Conservation (phyloP, 2,113 vertebrate species). For the Aldabrachelys gigantea region DNA sequence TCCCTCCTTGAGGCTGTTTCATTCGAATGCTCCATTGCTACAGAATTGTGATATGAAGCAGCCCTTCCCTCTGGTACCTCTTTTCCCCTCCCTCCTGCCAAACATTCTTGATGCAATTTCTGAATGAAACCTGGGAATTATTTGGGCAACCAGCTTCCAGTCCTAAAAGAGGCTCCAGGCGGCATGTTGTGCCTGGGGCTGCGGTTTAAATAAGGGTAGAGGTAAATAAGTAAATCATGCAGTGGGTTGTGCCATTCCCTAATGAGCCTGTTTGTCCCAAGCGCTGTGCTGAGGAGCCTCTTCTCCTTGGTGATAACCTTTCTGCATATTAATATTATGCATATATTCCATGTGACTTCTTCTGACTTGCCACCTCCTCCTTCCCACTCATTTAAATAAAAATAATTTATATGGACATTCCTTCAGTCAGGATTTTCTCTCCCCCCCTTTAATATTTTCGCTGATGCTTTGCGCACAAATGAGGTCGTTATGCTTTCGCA, state of each 20-base stretch:
- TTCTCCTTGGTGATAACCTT: constrained; percentile 78
- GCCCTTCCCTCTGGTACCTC: constrained; percentile 10
- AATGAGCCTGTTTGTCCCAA: constrained; percentile 77
- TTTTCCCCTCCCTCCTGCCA: not conserved
- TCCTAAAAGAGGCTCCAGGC: constrained; percentile 36
- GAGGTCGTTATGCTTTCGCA: constrained; percentile 86
- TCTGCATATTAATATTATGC: constrained; percentile 90
- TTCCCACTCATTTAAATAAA: constrained; percentile 81
- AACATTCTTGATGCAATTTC: not conserved
- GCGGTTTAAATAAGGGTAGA: constrained; percentile 53
- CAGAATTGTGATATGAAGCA: constrained; percentile 8
- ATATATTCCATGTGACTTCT: constrained; percentile 86
- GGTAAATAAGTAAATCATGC: constrained; percentile 61
- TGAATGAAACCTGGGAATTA: not conserved
- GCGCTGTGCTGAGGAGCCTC: constrained; percentile 64
- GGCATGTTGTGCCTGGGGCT: constrained; percentile 34
- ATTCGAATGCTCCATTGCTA: constrained; percentile 32
- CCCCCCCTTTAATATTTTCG: constrained; percentile 73
- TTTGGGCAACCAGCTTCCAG: constrained; percentile 56
- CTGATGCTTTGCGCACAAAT: constrained; percentile 76
- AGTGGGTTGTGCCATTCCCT: constrained; percentile 67
- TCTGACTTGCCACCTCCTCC: constrained; percentile 77
- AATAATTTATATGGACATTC: constrained; percentile 87
- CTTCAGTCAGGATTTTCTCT: constrained; percentile 79
- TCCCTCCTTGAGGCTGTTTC: constrained; percentile 10